Percentiles rank a stretch among this genome's conserved stretches.
phyloP scores from a whole-genome alignment of 2,888 invertebrate species.

The Acronicta leporina region DNA sequence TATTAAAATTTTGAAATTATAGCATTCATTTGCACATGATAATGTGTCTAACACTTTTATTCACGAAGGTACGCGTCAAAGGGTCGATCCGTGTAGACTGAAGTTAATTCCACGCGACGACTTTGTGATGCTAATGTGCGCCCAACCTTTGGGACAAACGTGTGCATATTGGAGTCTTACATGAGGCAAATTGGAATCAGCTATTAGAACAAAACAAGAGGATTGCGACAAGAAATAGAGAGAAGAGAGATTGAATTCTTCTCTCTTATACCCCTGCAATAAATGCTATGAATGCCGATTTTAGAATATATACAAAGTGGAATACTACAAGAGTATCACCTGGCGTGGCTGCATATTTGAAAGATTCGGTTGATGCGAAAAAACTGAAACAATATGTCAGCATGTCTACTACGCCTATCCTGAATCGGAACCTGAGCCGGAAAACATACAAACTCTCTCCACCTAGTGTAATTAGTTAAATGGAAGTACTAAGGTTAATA shows the following conservation, averaged over 20 bases:
- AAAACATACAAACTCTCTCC: no score
- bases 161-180: constrained; percentile 63
- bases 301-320: no score
- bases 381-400: no score
- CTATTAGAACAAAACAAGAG: constrained; percentile 37
- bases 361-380: no score
- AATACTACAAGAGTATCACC: no score
- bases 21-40: constrained; percentile 29
- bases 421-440: no score
- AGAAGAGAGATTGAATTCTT: constrained; percentile 10
- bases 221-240: not conserved
- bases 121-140: constrained; percentile 79
- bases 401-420: no score
- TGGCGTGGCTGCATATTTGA: no score
- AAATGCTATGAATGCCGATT: no score
- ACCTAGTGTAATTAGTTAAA: no score
- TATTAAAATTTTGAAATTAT: constrained; percentile 1
- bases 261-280: not conserved
- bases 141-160: constrained; percentile 44
- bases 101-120: constrained; percentile 69
- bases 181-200: constrained; percentile 54
- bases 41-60: constrained; percentile 34
- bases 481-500: no score
- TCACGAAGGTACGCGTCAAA: constrained; percentile 41
- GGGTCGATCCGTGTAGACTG: constrained; percentile 55